Evolutionary conservation across 2,797 vertebrate genomes (phyloP).

Genomic region (Xerus rutilus): DNA sequence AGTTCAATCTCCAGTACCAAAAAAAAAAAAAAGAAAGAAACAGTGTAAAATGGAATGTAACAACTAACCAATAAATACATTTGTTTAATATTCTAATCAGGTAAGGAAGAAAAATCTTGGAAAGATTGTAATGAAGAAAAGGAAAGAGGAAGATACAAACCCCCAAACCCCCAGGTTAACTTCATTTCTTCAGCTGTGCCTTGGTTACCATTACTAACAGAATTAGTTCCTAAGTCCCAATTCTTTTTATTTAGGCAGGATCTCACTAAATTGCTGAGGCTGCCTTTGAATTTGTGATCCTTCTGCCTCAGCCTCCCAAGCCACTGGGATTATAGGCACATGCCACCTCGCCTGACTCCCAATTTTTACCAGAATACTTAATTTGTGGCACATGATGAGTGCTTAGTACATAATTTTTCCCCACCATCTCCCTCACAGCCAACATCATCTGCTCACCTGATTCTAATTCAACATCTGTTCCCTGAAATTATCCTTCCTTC

Average conservation of each 20-base stretch:
- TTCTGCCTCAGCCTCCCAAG: too few relatives aligned
- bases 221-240: background rate
- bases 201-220: constrained; percentile 22
- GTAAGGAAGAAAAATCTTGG: background rate
- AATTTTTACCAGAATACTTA: constrained; percentile 1
- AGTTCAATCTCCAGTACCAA: too few relatives aligned
- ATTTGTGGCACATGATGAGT: constrained; percentile 3
- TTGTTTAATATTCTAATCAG: constrained; percentile 59
- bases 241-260: background rate
- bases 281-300: too few relatives aligned
- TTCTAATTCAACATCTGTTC: constrained; percentile 31
- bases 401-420: background rate
- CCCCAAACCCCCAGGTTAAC: background rate
- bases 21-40: constrained; percentile 32
- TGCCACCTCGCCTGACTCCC: too few relatives aligned
- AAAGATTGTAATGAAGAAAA: background rate
- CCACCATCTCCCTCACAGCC: background rate
- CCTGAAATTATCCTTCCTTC: background rate
- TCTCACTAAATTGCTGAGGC: too few relatives aligned
- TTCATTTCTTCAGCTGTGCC: constrained; percentile 34
- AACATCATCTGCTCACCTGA: background rate
- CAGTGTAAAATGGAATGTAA: constrained; percentile 8
- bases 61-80: constrained; percentile 9
- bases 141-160: background rate
- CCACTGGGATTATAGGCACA: too few relatives aligned